Evolutionary conservation across 2,113 vertebrate species (phyloP).

Genomic region (Anarhynchus alexandrinus): DNA sequence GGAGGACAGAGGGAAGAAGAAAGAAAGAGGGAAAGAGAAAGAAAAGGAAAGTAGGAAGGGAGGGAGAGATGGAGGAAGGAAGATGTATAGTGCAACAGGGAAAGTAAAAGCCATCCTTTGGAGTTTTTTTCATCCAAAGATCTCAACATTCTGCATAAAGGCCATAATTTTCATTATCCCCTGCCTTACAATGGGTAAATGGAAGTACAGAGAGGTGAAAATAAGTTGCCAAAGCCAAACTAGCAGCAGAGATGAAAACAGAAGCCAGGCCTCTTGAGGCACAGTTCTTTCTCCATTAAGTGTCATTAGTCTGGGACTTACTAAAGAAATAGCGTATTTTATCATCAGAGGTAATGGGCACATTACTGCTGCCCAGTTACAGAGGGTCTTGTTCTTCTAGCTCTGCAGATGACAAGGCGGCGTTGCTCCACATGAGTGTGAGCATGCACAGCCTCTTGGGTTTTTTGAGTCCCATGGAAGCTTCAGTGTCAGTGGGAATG

Average conservation of each 20-base stretch:
- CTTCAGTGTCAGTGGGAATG: not conserved
- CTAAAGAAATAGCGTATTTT: not conserved
- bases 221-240: not conserved
- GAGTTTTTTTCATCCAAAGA: not conserved
- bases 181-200: not conserved
- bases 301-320: not conserved
- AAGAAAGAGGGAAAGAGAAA: not conserved
- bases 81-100: not conserved
- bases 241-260: not conserved
- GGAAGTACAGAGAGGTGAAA: not conserved
- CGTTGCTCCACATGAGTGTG: not conserved
- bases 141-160: not conserved
- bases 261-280: not conserved
- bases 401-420: fast-evolving
- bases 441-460: not conserved
- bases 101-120: not conserved
- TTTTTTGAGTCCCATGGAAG: not conserved
- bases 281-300: not conserved
- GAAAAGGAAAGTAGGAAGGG: not conserved
- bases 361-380: not conserved
- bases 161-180: not conserved
- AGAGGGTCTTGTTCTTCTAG: not conserved
- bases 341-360: not conserved
- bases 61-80: not conserved
- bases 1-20: not conserved